phyloP scores from a whole-genome alignment of 1,140 invertebrate species.

The Plodia interpunctella region DNA sequence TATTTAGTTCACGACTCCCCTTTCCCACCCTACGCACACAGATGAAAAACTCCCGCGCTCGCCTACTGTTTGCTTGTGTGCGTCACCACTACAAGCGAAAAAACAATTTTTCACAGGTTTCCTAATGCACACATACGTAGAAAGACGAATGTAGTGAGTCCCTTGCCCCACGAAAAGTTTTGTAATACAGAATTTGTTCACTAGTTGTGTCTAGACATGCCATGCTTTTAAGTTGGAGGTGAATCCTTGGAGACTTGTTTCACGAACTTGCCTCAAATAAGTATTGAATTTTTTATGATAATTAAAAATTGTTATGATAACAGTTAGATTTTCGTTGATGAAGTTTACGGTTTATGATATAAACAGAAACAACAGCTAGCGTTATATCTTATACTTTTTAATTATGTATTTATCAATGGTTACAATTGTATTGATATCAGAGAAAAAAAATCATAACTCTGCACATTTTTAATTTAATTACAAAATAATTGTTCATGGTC shows the following conservation, averaged over 20 bases:
- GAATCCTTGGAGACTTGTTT: constrained; percentile 61
- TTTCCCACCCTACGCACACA: constrained; percentile 52
- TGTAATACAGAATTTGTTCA: constrained; percentile 72
- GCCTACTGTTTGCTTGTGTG: constrained; percentile 35
- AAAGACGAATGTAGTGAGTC: constrained; percentile 59
- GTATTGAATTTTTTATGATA: constrained; percentile 37
- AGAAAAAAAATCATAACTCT: no score
- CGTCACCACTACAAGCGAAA: constrained; percentile 44
- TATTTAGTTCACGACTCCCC: constrained; percentile 75
- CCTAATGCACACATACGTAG: constrained; percentile 48
- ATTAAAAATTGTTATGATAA: constrained; percentile 11
- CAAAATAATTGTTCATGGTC: no score
- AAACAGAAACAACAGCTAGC: no score
- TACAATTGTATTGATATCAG: no score
- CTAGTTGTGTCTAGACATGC: constrained; percentile 74
- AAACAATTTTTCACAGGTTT: constrained; percentile 73
- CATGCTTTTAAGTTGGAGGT: constrained; percentile 70
- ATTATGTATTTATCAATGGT: no score
- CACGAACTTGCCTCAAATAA: constrained; percentile 51
- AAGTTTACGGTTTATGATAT: no score
- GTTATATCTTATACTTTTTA: no score
- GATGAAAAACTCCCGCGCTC: constrained; percentile 20
- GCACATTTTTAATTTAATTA: no score
- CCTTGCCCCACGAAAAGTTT: constrained; percentile 71
- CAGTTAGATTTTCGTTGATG: not conserved